These are phyloP conservation scores for Mobula hypostoma DNA, from an alignment of 2,113 vertebrate species.

Conservation along the genomic window DNA sequence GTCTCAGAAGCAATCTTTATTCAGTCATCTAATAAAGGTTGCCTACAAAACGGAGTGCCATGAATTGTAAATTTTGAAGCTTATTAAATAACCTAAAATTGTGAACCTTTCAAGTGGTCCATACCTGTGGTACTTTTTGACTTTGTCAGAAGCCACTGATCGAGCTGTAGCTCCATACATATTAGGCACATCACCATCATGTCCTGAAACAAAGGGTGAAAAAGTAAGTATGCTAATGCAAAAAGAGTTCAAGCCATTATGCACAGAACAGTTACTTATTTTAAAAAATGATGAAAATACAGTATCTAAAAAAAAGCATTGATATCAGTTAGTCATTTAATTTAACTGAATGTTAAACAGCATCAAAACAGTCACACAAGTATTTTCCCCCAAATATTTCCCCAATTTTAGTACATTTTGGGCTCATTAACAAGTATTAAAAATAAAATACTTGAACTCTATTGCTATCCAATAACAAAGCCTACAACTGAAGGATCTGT, in stretches of 20 bases:
- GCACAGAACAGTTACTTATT: neutral
- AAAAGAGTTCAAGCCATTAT: neutral
- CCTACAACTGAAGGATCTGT: neutral
- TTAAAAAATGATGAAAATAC: neutral
- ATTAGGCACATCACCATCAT: constrained; percentile 89
- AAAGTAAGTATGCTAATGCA: neutral
- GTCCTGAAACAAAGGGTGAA: constrained; percentile 57
- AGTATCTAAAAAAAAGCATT: neutral
- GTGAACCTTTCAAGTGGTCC: constrained; percentile 36
- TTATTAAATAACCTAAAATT: neutral
- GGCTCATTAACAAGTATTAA: neutral
- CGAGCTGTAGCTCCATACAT: constrained; percentile 91
- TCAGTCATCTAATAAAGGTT: neutral
- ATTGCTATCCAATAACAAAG: neutral
- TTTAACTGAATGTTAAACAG: neutral
- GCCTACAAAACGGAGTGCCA: too few relatives aligned
- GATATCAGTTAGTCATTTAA: neutral
- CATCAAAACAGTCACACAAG: neutral
- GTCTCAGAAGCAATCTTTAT: neutral
- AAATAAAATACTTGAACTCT: neutral
- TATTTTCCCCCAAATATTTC: neutral
- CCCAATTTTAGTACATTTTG: neutral
- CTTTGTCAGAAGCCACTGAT: constrained; percentile 82
- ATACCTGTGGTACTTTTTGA: constrained; percentile 72
- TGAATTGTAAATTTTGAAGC: neutral